A percentile compares a stretch with the other conserved stretches of the same genome.
These are phyloP conservation scores for Chirona hameri DNA, from an alignment of 2,888 invertebrate species.

Conservation along the genomic window DNA sequence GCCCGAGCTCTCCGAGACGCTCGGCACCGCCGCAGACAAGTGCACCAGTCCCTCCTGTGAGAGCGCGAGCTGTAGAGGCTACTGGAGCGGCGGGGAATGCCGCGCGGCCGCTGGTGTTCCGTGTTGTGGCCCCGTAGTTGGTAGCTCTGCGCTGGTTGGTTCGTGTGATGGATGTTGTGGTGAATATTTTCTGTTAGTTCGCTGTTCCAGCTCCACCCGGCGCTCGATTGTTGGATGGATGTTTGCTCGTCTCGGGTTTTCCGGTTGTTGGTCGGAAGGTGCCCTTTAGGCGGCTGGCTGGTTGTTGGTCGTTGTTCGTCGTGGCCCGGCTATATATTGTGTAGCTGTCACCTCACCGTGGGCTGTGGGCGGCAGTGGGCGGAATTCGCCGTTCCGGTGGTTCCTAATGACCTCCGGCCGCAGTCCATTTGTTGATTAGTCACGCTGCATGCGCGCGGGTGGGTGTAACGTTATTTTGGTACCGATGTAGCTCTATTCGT, in stretches of 20 bases:
- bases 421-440: too few relatives aligned
- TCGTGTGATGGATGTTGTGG: not conserved
- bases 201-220: not conserved
- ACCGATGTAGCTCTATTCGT: too few relatives aligned
- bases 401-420: too few relatives aligned
- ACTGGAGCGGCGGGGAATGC: not conserved
- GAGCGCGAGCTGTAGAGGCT: not conserved
- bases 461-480: too few relatives aligned
- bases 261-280: not conserved
- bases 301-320: not conserved
- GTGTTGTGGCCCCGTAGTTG: too few relatives aligned
- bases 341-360: too few relatives aligned
- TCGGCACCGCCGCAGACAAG: not conserved
- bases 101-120: not conserved
- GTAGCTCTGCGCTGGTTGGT: not conserved
- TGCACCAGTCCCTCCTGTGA: constrained; percentile 7
- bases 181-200: not conserved
- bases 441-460: too few relatives aligned
- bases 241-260: not conserved
- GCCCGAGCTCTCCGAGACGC: not conserved
- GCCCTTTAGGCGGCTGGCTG: not conserved
- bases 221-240: not conserved
- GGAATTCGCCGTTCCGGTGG: too few relatives aligned
- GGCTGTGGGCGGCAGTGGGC: too few relatives aligned
- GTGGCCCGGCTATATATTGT: too few relatives aligned